Evolutionary conservation across 2,113 vertebrate species (phyloP).

Genomic region (Hypocryptadius cinnamomeus): DNA sequence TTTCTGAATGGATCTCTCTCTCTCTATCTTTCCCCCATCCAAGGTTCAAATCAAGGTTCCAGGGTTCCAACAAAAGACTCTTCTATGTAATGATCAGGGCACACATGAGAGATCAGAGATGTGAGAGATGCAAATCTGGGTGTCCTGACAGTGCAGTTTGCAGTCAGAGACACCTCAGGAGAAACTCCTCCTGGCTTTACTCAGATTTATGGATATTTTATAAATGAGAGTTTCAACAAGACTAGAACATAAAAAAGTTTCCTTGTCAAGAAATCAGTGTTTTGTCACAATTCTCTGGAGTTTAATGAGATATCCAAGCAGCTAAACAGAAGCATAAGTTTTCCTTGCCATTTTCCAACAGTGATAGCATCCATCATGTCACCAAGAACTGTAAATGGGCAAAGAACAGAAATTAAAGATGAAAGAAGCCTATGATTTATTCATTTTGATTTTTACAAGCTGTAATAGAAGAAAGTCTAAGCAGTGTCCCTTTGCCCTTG

Average conservation of each 20-base stretch:
- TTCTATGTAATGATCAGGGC: background rate
- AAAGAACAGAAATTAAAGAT: constrained; percentile 28
- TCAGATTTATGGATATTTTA: background rate
- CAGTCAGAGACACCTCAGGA: background rate
- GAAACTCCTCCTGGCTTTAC: background rate
- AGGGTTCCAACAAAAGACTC: background rate
- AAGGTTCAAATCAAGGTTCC: background rate
- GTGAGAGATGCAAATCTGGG: background rate
- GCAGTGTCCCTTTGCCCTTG: background rate
- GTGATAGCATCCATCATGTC: background rate
- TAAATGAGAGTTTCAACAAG: background rate
- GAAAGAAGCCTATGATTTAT: constrained; percentile 20
- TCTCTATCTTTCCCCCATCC: background rate
- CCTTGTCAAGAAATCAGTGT: background rate
- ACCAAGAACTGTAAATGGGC: background rate
- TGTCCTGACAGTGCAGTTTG: background rate
- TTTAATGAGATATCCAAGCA: constrained; percentile 18
- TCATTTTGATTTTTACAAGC: constrained; percentile 11
- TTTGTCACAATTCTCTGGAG: background rate
- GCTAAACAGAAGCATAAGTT: background rate
- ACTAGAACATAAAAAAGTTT: background rate
- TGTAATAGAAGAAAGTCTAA: background rate
- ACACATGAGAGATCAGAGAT: background rate
- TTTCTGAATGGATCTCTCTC: background rate
- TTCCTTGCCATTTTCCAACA: constrained; percentile 4